Percentiles rank a stretch among this genome's conserved stretches.
Evolutionary conservation across 1,140 invertebrate genomes (phyloP).

Genomic region (Elymnias hypermnestra): DNA sequence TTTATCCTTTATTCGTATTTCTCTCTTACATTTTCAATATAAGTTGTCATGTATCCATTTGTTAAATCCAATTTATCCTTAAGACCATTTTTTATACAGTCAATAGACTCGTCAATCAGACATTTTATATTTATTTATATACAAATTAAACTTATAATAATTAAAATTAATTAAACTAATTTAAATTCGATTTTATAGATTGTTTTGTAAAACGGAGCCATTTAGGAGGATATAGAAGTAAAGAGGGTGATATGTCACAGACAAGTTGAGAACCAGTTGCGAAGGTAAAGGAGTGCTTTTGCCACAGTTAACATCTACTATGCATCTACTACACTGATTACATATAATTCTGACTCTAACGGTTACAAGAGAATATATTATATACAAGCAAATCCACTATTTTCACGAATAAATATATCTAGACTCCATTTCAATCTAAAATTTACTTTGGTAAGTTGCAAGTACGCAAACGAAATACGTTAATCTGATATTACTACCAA

Average conservation of each 20-base stretch:
- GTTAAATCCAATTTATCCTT: not conserved
- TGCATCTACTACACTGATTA: constrained; percentile 48
- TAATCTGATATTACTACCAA: too few relatives aligned
- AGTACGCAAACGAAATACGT: too few relatives aligned
- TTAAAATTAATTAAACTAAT: constrained; percentile 11
- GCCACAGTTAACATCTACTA: constrained; percentile 43
- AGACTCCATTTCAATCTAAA: too few relatives aligned
- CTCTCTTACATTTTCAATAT: constrained; percentile 10
- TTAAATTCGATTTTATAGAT: constrained; percentile 16
- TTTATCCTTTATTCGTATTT: constrained; percentile 7
- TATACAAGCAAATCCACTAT: too few relatives aligned
- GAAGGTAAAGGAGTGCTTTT: constrained; percentile 35
- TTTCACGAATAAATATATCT: too few relatives aligned
- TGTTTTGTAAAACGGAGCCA: constrained; percentile 13
- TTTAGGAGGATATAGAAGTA: constrained; percentile 14
- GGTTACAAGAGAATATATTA: not conserved
- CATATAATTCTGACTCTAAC: constrained; percentile 30
- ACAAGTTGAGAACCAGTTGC: constrained; percentile 19
- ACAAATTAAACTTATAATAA: not conserved
- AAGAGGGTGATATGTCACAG: constrained; percentile 35
- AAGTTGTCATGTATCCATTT: constrained; percentile 3
- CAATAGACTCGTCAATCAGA: not conserved
- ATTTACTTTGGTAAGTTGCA: too few relatives aligned
- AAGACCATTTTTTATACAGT: not conserved
- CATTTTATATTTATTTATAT: not conserved